Conservation (phyloP, 2,113 vertebrate species). For the Chlamydotis undulata region DNA sequence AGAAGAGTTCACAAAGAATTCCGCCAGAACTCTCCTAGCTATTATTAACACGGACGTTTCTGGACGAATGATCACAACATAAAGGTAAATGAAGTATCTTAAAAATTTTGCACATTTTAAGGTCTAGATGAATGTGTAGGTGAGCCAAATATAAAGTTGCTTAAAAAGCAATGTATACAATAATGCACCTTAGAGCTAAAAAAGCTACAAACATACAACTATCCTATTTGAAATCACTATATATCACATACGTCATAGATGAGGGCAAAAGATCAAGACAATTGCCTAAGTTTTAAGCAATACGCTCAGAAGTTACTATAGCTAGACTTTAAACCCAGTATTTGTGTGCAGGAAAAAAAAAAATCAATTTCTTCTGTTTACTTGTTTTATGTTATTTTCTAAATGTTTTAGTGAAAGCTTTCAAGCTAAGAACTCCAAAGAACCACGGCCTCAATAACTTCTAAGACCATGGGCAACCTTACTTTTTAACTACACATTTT, state of each 20-base stretch:
- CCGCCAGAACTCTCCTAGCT: neutral
- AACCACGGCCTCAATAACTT: neutral
- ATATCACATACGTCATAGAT: neutral
- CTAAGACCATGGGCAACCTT: neutral
- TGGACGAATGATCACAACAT: neutral
- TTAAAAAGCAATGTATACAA: neutral
- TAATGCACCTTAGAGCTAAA: neutral
- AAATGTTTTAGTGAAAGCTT: slow-evolving; percentile 10
- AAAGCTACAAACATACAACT: neutral
- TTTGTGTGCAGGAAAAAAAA: neutral
- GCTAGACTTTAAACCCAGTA: neutral
- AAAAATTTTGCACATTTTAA: neutral
- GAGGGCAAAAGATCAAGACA: neutral
- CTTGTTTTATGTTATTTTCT: neutral
- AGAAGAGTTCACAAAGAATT: neutral
- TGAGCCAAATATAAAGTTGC: neutral
- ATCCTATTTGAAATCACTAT: neutral
- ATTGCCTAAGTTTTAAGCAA: neutral
- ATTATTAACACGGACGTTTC: neutral
- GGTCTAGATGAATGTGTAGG: neutral
- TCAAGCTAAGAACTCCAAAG: neutral
- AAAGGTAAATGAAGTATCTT: neutral
- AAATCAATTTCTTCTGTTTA: neutral
- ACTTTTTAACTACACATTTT: neutral
- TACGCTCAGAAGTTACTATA: neutral